Conservation (phyloP, 1,140 invertebrate genomes). For the Drosophila insularis region DNA sequence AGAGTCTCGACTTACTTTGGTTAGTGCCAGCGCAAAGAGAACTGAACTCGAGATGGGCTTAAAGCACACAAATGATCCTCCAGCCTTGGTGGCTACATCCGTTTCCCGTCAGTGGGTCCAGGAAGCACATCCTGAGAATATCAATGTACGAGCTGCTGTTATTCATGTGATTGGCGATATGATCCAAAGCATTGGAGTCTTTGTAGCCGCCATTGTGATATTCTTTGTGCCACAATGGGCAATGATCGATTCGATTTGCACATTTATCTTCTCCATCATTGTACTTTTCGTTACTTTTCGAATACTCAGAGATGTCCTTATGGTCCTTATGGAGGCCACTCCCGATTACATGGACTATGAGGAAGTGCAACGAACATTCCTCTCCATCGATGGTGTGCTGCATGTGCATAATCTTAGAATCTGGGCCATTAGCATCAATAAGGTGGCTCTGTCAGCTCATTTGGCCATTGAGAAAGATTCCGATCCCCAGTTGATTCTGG, state of each 20-base stretch:
- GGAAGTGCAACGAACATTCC: conserved; percentile 86
- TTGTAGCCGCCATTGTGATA: conserved; percentile 91
- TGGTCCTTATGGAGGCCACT: conserved; percentile 97
- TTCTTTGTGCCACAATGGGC: conserved; percentile 85
- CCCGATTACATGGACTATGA: conserved; percentile 84
- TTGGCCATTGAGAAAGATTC: conserved; percentile 92
- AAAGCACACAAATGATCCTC: background rate
- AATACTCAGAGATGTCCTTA: conserved; percentile 89
- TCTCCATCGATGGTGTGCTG: conserved; percentile 92
- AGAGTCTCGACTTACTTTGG: background rate
- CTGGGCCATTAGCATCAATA: conserved; percentile 97
- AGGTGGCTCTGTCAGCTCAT: conserved; percentile 95
- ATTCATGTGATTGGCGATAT: conserved; percentile 96
- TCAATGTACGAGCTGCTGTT: conserved; percentile 94
- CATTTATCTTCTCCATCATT: conserved; percentile 92
- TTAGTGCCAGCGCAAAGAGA: background rate
- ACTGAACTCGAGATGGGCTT: background rate
- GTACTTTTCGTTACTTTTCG: conserved; percentile 90
- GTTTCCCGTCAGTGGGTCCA: conserved; percentile 19
- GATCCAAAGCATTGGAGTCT: conserved; percentile 93
- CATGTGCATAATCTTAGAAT: conserved; percentile 97
- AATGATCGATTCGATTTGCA: conserved; percentile 94
- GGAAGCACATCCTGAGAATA: conserved; percentile 83
- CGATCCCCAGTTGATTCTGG: conserved; percentile 91
- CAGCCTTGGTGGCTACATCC: conserved; percentile 12